Percentiles rank a stretch among this genome's conserved stretches.
Evolutionary conservation across 2,888 invertebrate species (phyloP).

Genomic region (Protodeltote pygarga): DNA sequence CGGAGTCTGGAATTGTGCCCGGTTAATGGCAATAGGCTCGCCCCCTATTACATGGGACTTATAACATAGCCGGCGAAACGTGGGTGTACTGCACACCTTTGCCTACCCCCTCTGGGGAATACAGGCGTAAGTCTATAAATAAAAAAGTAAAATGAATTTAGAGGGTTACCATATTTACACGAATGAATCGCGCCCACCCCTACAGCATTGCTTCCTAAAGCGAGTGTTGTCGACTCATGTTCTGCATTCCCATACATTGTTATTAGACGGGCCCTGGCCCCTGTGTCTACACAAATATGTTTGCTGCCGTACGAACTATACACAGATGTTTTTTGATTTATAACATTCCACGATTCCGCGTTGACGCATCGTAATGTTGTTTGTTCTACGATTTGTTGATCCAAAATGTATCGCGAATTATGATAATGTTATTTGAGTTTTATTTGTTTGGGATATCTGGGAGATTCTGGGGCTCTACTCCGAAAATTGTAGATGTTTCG

Average conservation of each 20-base stretch:
- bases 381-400: conserved; percentile 17
- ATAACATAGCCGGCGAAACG: too few species aligned
- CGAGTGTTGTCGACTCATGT: conserved; percentile 48
- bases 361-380: conserved; percentile 28
- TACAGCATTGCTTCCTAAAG: conserved; percentile 9
- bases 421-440: conserved; percentile 21
- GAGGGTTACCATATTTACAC: too few species aligned
- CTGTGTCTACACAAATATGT: conserved; percentile 44
- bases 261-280: conserved; percentile 33
- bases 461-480: not conserved
- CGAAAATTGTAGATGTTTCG: conserved; percentile 4
- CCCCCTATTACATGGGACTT: too few species aligned
- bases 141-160: too few species aligned
- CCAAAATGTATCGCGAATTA: conserved; percentile 5
- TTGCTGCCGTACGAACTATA: conserved; percentile 24
- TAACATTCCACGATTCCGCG: conserved; percentile 8
- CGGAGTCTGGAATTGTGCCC: too few species aligned
- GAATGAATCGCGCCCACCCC: conserved; percentile 14
- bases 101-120: too few species aligned
- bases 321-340: conserved; percentile 39
- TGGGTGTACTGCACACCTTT: too few species aligned
- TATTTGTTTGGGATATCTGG: conserved; percentile 14
- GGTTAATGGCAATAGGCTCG: too few species aligned
- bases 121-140: too few species aligned
- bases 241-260: conserved; percentile 44